Evolutionary conservation across 64 coral and sea anemone genomes (phyloP), one percentile per base, ranked within the genome.

Genomic region (Montipora foliosa): DNA sequence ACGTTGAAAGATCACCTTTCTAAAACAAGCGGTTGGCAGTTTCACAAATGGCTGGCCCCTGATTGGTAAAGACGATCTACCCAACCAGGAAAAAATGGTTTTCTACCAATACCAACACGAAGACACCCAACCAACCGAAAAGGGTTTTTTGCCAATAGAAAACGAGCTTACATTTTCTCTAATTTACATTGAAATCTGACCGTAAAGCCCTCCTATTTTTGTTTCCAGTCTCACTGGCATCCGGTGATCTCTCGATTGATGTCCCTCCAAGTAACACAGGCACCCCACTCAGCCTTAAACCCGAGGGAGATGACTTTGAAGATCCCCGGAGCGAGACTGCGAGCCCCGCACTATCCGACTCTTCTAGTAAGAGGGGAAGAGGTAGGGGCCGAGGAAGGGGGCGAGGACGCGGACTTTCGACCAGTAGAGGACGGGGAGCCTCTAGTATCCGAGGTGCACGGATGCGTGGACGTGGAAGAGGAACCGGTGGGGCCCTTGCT

Each of bases 401-500:
- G 17, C 45, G 79, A 16, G 84, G 67, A 81, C 85, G 67, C 67
- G 96, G 78, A 69, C 55, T 67, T 25, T 37, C 44, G 44, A 68
- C 83, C 22, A 58, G 58, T 5, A 88, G 96, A 67, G 93, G 93
- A 13, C 90, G 94, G 49, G 93, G 87, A 1, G 70, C 89, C 5
- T 95, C 89, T 47, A 87, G 88, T 69, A 92, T 92, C 45, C 88
- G 95, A 44, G 92, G 92, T 57, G 24, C 91, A 12, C 92, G 98
- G 5, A 93, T 85, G 3, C 92, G 98, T 45, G 95, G 95, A 46
- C 95, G 98, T 59, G 98, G 92, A 8, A 92, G 95, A 47, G 98
- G 98, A 61, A 83, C 92, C 4, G 94, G 95, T 8, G 98, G 98
- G 22, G 98, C 95, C 4, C 75, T 99, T 24, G 98, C 98, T n/a